These are phyloP conservation scores for Mya arenaria DNA, from an alignment of 1,140 invertebrate genomes.

Conservation along the genomic window DNA sequence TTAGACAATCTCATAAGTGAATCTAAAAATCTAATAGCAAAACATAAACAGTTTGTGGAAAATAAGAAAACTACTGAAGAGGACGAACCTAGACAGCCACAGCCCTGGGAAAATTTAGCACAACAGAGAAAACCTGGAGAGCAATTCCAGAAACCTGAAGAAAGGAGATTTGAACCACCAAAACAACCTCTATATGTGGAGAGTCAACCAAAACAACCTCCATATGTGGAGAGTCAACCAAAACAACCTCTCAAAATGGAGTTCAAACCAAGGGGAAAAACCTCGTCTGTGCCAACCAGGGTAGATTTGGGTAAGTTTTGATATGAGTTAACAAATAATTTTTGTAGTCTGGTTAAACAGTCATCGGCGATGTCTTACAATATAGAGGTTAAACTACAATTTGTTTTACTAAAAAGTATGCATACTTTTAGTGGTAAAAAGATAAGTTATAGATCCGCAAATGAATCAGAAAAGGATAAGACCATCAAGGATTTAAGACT, in stretches of 20 bases:
- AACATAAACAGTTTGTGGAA: slow-evolving; percentile 64
- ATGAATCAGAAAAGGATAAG: no score
- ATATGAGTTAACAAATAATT: no score
- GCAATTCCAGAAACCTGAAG: background rate
- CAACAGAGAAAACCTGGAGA: no score
- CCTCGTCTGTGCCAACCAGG: background rate
- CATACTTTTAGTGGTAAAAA: no score
- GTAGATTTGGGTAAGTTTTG: no score
- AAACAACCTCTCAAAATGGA: background rate
- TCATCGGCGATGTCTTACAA: no score
- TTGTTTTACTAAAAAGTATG: no score
- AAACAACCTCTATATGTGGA: background rate
- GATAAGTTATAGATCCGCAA: no score
- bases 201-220: background rate
- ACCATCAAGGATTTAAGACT: no score
- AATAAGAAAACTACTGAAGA: slow-evolving; percentile 60
- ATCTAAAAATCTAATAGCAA: slow-evolving; percentile 62
- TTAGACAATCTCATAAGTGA: slow-evolving; percentile 63
- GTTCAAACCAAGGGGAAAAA: background rate
- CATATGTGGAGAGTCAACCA: no score
- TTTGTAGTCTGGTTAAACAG: no score
- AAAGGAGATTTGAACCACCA: background rate
- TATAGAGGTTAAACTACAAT: no score
- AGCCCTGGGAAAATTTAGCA: background rate
- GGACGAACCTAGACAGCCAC: background rate